phyloP scores from a whole-genome alignment of 2,113 vertebrate genomes.

The Perca fluviatilis region DNA sequence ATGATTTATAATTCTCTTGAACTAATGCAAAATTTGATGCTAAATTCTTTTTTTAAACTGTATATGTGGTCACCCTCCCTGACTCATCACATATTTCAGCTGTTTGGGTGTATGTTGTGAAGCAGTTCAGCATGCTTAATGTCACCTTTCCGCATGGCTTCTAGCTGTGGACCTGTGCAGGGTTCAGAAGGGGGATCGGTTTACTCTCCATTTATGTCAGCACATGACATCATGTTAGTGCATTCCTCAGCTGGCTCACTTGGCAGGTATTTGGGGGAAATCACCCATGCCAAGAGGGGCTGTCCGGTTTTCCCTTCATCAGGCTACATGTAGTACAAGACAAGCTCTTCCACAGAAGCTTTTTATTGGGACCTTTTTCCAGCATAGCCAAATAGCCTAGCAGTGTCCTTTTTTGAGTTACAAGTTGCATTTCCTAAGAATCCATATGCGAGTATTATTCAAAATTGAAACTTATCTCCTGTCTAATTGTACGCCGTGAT shows the following conservation, averaged over 20 bases:
- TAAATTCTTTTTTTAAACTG: too few relatives aligned
- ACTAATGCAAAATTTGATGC: too few relatives aligned
- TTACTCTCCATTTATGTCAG: conserved; percentile 66
- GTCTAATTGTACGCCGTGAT: conserved; percentile 80
- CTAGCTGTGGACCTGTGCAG: conserved; percentile 22
- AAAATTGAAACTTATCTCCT: conserved; percentile 71
- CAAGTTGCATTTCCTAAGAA: conserved; percentile 74
- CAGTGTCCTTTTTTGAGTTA: conserved; percentile 19
- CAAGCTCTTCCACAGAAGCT: not conserved
- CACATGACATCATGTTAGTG: conserved; percentile 69
- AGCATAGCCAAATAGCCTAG: conserved; percentile 33
- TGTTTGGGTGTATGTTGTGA: not conserved
- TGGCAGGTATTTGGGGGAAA: conserved; percentile 68
- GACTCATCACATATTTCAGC: conserved; percentile 14
- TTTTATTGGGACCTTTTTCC: not conserved
- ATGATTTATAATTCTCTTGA: too few relatives aligned
- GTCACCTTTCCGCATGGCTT: conserved; percentile 37
- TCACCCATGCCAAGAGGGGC: conserved; percentile 39
- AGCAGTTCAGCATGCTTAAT: conserved; percentile 25
- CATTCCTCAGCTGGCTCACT: conserved; percentile 66
- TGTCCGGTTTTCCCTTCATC: conserved; percentile 21
- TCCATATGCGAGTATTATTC: conserved; percentile 76
- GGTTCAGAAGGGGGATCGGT: conserved; percentile 55
- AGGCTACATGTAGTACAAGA: conserved; percentile 14
- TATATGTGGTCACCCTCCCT: not conserved